phyloP scores from a whole-genome alignment of 2,797 vertebrate species.

The Falco concolor region DNA sequence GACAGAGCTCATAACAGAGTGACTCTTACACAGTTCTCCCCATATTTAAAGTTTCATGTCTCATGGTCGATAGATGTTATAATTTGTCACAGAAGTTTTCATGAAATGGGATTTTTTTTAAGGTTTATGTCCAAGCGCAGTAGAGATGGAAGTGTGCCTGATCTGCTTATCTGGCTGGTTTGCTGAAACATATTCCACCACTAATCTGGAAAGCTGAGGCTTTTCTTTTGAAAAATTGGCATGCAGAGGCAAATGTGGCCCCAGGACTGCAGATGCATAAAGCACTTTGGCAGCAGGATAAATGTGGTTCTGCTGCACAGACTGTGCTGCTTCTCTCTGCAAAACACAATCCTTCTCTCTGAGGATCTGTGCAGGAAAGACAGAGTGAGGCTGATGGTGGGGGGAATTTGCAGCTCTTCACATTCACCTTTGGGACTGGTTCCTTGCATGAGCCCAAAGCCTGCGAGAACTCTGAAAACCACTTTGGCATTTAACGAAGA shows the following conservation, averaged over 20 bases:
- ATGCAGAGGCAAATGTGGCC: not conserved
- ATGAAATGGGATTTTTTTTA: not conserved
- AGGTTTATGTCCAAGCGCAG: not conserved
- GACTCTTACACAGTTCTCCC: not conserved
- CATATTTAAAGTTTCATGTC: not conserved
- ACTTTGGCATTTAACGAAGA: not conserved
- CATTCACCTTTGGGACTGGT: not conserved
- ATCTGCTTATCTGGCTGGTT: not conserved
- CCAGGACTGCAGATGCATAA: not conserved
- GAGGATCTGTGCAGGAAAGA: not conserved
- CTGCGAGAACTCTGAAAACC: not conserved
- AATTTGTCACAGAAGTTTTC: not conserved
- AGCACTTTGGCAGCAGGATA: slow-evolving; percentile 8
- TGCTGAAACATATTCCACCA: not conserved
- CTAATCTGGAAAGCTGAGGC: slow-evolving; percentile 2
- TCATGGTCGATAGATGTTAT: not conserved
- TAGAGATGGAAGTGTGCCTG: not conserved
- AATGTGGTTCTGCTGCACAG: not conserved
- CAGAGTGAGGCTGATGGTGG: not conserved
- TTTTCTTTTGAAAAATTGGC: slow-evolving; percentile 33
- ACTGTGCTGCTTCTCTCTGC: not conserved
- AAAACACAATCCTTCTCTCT: not conserved
- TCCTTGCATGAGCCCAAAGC: not conserved
- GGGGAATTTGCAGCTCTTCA: not conserved
- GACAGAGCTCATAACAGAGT: not conserved